These are phyloP conservation scores for Thera britannica DNA, from an alignment of 2,888 invertebrate genomes.

Conservation along the genomic window DNA sequence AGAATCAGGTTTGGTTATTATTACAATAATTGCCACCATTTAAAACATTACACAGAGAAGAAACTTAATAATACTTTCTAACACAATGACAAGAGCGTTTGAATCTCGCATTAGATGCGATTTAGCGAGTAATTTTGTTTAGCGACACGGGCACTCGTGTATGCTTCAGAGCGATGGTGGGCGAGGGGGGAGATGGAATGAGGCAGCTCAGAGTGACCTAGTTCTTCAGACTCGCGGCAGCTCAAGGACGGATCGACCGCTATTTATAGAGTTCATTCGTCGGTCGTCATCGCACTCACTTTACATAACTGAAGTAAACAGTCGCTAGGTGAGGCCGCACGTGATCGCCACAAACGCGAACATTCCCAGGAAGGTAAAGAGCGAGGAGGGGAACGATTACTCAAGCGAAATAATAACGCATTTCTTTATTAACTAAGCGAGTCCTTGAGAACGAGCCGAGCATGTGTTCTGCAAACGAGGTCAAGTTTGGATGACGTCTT, in stretches of 20 bases:
- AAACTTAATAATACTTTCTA: constrained; percentile 17
- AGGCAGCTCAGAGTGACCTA: constrained; percentile 77
- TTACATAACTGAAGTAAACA: constrained; percentile 76
- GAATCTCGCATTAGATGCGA: constrained; percentile 47
- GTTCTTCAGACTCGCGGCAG: constrained; percentile 74
- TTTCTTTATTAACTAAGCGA: constrained; percentile 57
- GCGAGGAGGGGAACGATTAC: constrained; percentile 52
- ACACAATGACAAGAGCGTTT: constrained; percentile 16
- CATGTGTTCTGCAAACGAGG: constrained; percentile 44
- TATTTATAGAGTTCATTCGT: constrained; percentile 81
- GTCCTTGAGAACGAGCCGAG: constrained; percentile 46
- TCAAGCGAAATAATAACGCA: constrained; percentile 60
- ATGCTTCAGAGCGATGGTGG: constrained; percentile 50
- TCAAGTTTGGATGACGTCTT: constrained; percentile 49
- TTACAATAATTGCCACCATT: constrained; percentile 5
- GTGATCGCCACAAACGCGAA: constrained; percentile 54
- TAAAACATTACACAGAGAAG: constrained; percentile 12
- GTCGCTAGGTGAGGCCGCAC: constrained; percentile 68
- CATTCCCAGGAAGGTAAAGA: constrained; percentile 67
- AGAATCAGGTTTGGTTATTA: constrained; percentile 1
- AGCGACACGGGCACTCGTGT: constrained; percentile 46
- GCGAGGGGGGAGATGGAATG: constrained; percentile 59
- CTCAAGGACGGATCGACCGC: constrained; percentile 83
- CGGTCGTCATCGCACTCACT: constrained; percentile 75
- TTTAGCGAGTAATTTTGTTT: constrained; percentile 52